These are phyloP conservation scores for Drosophila prosaltans DNA, from an alignment of 1,140 invertebrate species.

Conservation along the genomic window DNA sequence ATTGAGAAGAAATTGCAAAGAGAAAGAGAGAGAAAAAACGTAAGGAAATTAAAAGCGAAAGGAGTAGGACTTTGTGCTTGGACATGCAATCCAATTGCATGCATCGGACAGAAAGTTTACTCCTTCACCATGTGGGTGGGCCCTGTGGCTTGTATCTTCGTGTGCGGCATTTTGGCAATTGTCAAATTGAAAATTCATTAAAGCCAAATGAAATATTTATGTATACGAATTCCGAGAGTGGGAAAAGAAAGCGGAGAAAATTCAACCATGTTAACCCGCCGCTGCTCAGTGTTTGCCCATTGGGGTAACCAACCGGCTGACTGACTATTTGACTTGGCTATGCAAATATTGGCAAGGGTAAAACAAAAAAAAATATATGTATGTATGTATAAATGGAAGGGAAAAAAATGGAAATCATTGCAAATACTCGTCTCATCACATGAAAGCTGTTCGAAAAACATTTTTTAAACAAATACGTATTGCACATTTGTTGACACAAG, in stretches of 20 bases:
- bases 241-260: conserved; percentile 46
- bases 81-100: conserved; percentile 59
- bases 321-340: conserved; percentile 67
- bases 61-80: conserved; percentile 26
- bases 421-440: conserved; percentile 50
- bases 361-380: conserved; percentile 13
- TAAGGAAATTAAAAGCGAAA: conserved; percentile 47
- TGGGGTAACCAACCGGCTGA: conserved; percentile 14
- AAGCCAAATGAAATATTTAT: conserved; percentile 73
- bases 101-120: conserved; percentile 13
- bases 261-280: conserved; percentile 15
- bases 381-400: too few species aligned
- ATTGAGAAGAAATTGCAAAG: conserved; percentile 7
- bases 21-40: neutral
- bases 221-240: conserved; percentile 54
- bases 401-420: conserved; percentile 53
- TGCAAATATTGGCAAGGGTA: conserved; percentile 63
- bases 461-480: conserved; percentile 67
- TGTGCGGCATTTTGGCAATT: conserved; percentile 78
- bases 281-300: conserved; percentile 23
- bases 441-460: conserved; percentile 42
- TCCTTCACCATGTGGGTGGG: conserved; percentile 59
- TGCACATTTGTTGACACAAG: conserved; percentile 49
- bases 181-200: conserved; percentile 82
- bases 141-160: conserved; percentile 28